Base-by-base conservation (phyloP, 2,797 vertebrate species). In the Danio aesculapii region DNA sequence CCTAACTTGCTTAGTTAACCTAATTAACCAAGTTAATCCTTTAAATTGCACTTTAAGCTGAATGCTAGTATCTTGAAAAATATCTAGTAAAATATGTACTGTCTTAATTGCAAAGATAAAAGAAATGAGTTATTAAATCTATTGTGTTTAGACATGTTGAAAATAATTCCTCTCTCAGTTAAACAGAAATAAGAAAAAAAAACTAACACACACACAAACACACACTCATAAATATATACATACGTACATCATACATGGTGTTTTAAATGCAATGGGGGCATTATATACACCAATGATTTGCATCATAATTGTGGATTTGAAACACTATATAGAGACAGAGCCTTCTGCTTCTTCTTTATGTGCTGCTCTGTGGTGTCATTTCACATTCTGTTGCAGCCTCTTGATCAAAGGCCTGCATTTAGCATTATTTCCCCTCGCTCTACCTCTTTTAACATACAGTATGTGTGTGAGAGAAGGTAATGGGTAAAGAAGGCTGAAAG, bases 391-490 rank as follows among this genome's bases (percentile, higher is more conserved):
- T 74, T 66, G 82, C 71, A 76, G 50, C 81, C 81, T 59, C 64
- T 49, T 85, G 84, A 87, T 84, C 84, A 87, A 84, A 86, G 81
- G 49, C 52, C 69, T 59, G 61, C 58, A 63, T 66, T 77, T 72
- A 77, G 75, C 70, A 49, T 19, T 74, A 44, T 41, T 52, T 77
- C 43, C 53, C 39, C 11, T 64, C 58, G 19, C 30, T 73, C 43
- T 69, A 57, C 30, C 17, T 72, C 44, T 63, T 44, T 79, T 68
- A 64, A 47, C 17, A 21, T 59, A 46, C 11, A 6, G 53, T 14
- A 58, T 62, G 75, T 67, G 61, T 55, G 69, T 67, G 59, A 59
- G 63, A 41, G 30, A 49, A 50, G 47, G 21, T 11, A 13, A 69
- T 55, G 43, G 30, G 58, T 68, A 62, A 19, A 69, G 30, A 79